These are phyloP conservation scores for Microtus obscurus DNA, from an alignment of 2,797 vertebrate genomes.

Conservation along the genomic window DNA sequence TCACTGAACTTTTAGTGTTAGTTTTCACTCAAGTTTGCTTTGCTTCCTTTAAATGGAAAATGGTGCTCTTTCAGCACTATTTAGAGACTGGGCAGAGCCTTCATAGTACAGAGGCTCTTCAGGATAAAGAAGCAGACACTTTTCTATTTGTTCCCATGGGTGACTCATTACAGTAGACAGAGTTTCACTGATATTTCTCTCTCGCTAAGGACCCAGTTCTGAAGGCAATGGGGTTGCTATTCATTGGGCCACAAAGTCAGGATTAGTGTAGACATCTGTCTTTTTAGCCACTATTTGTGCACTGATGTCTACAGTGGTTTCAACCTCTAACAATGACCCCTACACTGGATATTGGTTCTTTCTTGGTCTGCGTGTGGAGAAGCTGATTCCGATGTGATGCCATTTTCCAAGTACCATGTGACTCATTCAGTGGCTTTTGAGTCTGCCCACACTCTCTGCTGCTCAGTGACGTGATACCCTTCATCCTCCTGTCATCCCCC, in stretches of 20 bases:
- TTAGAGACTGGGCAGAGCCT: not conserved
- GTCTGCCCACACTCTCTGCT: not conserved
- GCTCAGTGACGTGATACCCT: not conserved
- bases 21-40: not conserved
- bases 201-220: not conserved
- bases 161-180: not conserved
- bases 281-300: not conserved
- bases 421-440: not conserved
- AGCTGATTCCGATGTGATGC: not conserved
- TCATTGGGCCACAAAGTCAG: not conserved
- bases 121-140: no score
- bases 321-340: not conserved
- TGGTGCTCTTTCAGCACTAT: not conserved
- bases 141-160: not conserved
- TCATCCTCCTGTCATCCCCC: not conserved
- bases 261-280: no score
- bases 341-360: not conserved
- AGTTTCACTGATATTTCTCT: not conserved
- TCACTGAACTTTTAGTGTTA: not conserved
- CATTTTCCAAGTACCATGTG: not conserved
- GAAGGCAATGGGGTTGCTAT: not conserved
- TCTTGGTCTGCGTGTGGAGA: not conserved
- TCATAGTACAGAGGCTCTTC: not conserved
- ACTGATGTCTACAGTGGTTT: not conserved
- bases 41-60: not conserved